Evolutionary conservation across 2,113 vertebrate species (phyloP), one percentile per base, ranked within the genome.

Genomic region (Cryptomyrus ogoouensis): DNA sequence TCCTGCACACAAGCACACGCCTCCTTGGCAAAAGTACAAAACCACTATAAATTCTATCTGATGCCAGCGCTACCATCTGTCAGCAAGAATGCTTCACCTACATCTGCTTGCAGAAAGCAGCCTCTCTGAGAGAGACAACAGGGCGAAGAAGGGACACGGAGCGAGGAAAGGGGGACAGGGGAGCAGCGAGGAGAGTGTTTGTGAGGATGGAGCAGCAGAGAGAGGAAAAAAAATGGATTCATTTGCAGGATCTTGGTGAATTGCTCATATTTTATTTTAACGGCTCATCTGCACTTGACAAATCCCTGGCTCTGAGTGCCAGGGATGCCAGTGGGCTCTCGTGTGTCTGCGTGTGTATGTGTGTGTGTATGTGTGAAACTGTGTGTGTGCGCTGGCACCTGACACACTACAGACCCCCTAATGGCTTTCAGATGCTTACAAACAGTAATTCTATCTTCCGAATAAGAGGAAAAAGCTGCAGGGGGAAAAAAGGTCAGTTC

Each of bases 251-350:
- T 96, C 97, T 96, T 96, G 95, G 95, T 96, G 96, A 97, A 97
- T 97, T 97, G 97, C 97, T 97, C 97, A 97, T 98, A 97, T 96
- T 96, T 97, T 97, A 97, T 97, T 97, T 96, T 97, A 97, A 96
- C 96, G 96, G 96, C 96, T 97, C 96, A 96, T 97, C 96, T 96
- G 96, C 97, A 97, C 96, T 97, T 97, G 97, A 97, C 96, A 96
- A 96, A 96, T 96, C 95, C 96, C 96, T 95, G 96, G 95, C 96
- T 95, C 96, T 95, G 94, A 62, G 66, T 92, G 91, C 95, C 95
- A 95, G 96, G 94, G 95, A 97, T 96, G 96, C 96, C 96, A 95
- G 96, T 96, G 92, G 95, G 95, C 96, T 97, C 97, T 96, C 97
- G 97, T 95, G 93, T 89, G 12, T 83, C 15, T 91, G 88, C 89